Conservation (phyloP, 2,113 vertebrate species). For the Pygoscelis adeliae region DNA sequence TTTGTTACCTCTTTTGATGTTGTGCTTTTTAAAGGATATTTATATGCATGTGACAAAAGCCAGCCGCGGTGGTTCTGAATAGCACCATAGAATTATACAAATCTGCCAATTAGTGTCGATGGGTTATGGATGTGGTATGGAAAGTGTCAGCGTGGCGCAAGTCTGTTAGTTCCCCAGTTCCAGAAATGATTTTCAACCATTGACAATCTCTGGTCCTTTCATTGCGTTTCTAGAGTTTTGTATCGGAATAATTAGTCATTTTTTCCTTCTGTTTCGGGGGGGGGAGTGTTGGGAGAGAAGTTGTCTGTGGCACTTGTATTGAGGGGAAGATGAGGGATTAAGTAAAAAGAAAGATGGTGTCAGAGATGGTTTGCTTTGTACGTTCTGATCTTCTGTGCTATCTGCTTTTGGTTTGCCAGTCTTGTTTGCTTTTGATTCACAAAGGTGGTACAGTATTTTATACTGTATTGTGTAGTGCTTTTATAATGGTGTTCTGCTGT, state of each 20-base stretch:
- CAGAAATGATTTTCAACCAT: not conserved
- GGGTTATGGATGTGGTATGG: not conserved
- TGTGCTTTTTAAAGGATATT: not conserved
- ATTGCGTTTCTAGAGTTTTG: not conserved
- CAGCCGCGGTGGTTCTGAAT: fast-evolving
- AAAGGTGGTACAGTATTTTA: not conserved
- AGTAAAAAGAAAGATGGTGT: not conserved
- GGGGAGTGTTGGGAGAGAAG: not conserved
- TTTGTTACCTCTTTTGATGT: not conserved
- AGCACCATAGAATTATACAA: not conserved
- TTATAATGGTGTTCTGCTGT: not conserved
- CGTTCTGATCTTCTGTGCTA: not conserved
- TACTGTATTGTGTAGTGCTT: not conserved
- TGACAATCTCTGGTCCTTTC: not conserved
- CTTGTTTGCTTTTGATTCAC: not conserved
- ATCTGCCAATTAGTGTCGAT: not conserved
- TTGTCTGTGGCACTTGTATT: not conserved
- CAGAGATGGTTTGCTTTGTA: not conserved
- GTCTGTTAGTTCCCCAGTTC: not conserved
- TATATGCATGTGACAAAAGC: not conserved
- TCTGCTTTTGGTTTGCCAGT: not conserved
- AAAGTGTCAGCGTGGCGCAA: not conserved
- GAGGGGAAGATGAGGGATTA: not conserved
- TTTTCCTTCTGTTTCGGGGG: not conserved
- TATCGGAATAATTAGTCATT: not conserved